Conservation (phyloP, 2,113 vertebrate genomes). For the Empidonax alnorum region DNA sequence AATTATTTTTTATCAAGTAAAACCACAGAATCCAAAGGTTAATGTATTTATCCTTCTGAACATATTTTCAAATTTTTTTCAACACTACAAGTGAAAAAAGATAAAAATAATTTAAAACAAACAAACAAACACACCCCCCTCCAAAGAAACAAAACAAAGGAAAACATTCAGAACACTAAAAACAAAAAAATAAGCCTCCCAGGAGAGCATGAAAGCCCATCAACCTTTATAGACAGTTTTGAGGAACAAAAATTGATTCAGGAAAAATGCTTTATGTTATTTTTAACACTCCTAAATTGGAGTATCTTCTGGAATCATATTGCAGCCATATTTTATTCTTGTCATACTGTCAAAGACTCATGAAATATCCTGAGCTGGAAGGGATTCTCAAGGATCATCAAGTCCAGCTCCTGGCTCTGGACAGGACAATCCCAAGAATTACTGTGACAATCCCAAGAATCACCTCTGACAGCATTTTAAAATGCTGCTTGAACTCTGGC, state of each 20-base stretch:
- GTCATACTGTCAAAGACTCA: background rate
- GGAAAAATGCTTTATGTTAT: background rate
- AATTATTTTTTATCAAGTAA: background rate
- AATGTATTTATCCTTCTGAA: background rate
- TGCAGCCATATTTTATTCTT: background rate
- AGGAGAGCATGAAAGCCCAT: background rate
- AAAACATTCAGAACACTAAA: background rate
- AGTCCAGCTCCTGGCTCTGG: background rate
- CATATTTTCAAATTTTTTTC: background rate
- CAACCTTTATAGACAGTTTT: background rate
- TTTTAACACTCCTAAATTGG: background rate
- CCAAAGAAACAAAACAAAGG: background rate
- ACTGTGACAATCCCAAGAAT: no score
- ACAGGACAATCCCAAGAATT: background rate
- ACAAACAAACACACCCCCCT: no score
- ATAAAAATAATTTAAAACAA: background rate
- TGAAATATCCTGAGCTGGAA: background rate
- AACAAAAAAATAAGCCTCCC: background rate
- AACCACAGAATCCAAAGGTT: background rate
- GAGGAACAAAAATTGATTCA: background rate
- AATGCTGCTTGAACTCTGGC: background rate
- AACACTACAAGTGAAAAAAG: background rate
- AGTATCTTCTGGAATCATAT: background rate
- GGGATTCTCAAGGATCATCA: rapidly evolving
- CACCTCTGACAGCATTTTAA: background rate